Base-by-base conservation (phyloP, 1,140 invertebrate genomes). In the Arion vulgaris region DNA sequence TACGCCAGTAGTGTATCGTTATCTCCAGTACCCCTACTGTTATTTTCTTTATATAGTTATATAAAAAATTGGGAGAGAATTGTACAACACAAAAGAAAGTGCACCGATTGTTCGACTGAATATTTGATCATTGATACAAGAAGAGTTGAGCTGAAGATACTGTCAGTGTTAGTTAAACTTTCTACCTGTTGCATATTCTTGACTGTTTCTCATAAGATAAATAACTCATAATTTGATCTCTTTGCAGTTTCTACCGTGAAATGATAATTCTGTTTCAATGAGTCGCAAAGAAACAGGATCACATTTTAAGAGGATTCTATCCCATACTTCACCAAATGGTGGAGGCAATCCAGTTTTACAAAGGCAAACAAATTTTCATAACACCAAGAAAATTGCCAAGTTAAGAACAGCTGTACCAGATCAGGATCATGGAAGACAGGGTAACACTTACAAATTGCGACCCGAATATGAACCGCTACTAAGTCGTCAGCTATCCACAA, bases 401-500 rank as follows among this genome's bases (percentile, higher is more conserved):
- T 66, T 66, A 66, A 66, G n/a, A 34, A 66, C 62, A 66, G n/a
- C 62, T 9, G 62, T 28, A 32, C 62, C 62, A 66, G 62, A 66
- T 32, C 17, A 5, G 11, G 62, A 28, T 17, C 11, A 28, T 7
- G 62, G n/a, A 34, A 66, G 19, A 28, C 5, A 66, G 2, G 28
- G 62, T 17, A 23, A 66, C 5, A 66, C 4, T 34, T 66, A 66
- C 28, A 66, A 32, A 7, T 17, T 66, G n/a, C 17, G 28, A 32
- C 28, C 62, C 17, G 62, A 66, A 9, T 17, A 66, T 66, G 62
- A 66, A 66, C 62, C 62, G 7, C 62, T 66, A 2, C 28, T 66
- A 7, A 66, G 28, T 66, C n/a, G 19, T 32, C 5, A 7, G n/a
- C n/a, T 66, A 23, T 66, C 62, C 11, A 66, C n/a, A n/a, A 66